Evolutionary conservation across 2,113 vertebrate species (phyloP).

Genomic region (Apodemus sylvaticus): DNA sequence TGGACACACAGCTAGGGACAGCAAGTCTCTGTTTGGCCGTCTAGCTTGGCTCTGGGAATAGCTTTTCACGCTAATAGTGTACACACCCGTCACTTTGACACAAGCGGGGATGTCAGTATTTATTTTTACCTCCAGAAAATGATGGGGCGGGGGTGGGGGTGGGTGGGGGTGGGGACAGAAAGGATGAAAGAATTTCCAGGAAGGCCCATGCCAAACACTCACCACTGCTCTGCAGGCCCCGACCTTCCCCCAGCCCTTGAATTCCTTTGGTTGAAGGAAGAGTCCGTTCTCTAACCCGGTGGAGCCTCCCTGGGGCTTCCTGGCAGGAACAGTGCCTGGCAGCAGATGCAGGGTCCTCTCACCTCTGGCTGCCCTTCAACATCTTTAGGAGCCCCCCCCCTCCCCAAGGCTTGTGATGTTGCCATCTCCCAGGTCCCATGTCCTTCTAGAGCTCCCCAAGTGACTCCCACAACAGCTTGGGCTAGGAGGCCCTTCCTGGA

Average conservation of each 20-base stretch:
- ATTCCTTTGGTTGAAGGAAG: constrained; percentile 64
- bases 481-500: background rate
- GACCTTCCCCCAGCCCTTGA: background rate
- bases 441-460: background rate
- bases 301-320: background rate
- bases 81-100: constrained; percentile 77
- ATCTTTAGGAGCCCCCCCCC: background rate
- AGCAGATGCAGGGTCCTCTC: background rate
- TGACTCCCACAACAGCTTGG: fast-evolving
- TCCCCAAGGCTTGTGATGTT: background rate
- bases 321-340: too few relatives aligned
- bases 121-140: constrained; percentile 76
- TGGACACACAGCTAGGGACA: constrained; percentile 75
- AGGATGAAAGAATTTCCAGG: constrained; percentile 74
- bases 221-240: background rate
- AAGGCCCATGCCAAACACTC: constrained; percentile 54
- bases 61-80: constrained; percentile 78
- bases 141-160: background rate
- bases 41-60: constrained; percentile 75
- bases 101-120: constrained; percentile 71
- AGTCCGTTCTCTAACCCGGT: background rate
- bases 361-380: background rate
- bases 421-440: background rate
- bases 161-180: background rate
- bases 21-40: constrained; percentile 79